Base-by-base conservation (phyloP, 1,140 invertebrate genomes). In the Halyomorpha halys region DNA sequence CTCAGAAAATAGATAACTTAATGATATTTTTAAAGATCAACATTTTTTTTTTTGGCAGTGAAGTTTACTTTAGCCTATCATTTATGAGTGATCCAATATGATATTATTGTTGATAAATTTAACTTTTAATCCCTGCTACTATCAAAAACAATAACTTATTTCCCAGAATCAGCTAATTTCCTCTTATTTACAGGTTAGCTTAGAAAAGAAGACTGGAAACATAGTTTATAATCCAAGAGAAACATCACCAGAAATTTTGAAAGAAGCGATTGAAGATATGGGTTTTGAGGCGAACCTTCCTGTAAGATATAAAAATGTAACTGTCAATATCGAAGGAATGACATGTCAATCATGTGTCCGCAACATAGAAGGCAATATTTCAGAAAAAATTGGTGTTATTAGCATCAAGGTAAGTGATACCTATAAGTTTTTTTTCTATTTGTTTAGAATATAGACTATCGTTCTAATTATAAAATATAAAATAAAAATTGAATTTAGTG, bases 311-410 rank as follows among this genome's bases (percentile, higher is more conserved):
- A 47, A 30, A 23, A 59, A 44, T 23, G 47, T 49, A 47, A 59
- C 53, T 1, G 79, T 89, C 61, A 75, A 80, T 13, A 81, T 91
- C 15, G 76, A 82, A 45, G 89, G 89, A 59, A 91, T 92, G 89
- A 90, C 87, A 0, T 91, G 89, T 67, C 80, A 84, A 69, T 87
- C 86, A 45, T 91, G 89, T 69, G 89, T 91, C 23, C 82, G 83
- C 63, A 87, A 80, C 70, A 90, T 91, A 54, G 83, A 89, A 73
- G 80, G 82, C 78, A 74, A 73, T 15, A 49, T 68, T 27, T 51
- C 45, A 16, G 19, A 18, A n/a, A 45, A 60, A 44, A 27, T 19
- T 25, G 63, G 60, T 1, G 30, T 67, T 44, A 16, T 39, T 23
- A 53, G 44, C 49, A 65, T 67, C n/a, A 47, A 63, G 23, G 61